These are phyloP conservation scores for Crotalus helleri DNA, from an alignment of 2,113 vertebrate genomes.

Conservation along the genomic window DNA sequence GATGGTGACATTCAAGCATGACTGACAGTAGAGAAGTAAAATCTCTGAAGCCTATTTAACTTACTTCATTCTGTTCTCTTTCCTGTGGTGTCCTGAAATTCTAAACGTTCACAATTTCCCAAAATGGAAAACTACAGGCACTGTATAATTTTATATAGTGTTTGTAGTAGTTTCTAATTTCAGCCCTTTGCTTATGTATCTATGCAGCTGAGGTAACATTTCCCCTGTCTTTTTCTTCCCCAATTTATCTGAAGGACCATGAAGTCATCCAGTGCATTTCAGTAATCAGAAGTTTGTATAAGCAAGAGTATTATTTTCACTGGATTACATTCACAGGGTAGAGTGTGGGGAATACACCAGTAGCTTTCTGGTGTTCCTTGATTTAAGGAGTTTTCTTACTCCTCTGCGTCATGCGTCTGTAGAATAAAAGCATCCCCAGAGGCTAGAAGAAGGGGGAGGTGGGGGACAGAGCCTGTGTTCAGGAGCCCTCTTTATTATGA, in stretches of 20 bases:
- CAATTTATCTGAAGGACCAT: background rate
- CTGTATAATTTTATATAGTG: constrained; percentile 6
- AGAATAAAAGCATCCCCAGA: background rate
- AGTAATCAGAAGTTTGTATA: constrained; percentile 1
- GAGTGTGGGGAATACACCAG: background rate
- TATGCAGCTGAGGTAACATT: background rate
- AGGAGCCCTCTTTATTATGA: background rate
- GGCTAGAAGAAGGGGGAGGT: background rate
- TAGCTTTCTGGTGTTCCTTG: background rate
- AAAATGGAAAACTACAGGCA: constrained; percentile 22
- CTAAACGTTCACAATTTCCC: constrained; percentile 27
- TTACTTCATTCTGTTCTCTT: constrained; percentile 34
- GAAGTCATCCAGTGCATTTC: background rate
- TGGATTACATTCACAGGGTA: background rate
- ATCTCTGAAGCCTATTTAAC: constrained; percentile 38
- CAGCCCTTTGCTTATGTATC: constrained; percentile 12
- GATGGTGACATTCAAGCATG: constrained; percentile 63
- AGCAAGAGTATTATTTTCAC: background rate
- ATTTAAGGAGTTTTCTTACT: background rate
- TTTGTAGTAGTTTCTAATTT: constrained; percentile 13
- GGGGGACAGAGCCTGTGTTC: background rate
- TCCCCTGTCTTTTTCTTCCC: background rate
- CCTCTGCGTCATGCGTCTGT: background rate
- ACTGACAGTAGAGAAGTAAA: constrained; percentile 55
- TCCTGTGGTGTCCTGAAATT: constrained; percentile 18